Base-by-base conservation (phyloP, 53 echinoderm and acorn worm species). In the Mesocentrotus franciscanus region DNA sequence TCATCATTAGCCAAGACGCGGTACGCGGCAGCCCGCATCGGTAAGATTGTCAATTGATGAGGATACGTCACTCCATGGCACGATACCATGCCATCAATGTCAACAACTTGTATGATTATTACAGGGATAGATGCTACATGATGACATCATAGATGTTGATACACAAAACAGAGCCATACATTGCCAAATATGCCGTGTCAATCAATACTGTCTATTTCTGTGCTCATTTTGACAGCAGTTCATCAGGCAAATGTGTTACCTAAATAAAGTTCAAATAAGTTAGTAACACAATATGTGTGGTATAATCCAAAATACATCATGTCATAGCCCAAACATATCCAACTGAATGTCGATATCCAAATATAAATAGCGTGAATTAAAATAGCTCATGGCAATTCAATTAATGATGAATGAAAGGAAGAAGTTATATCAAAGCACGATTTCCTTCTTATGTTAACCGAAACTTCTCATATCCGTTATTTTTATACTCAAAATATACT, bases 1-100 rank as follows among this genome's bases (percentile, higher is more conserved):
- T 55, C 87, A 87, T 87, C 87, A 87, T 87, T 87, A 87, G 58
- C 56, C 87, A 29, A 56, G 87, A 87, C 58, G 87, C 87, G 87
- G 57, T 11, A n/a, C n/a, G 56, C 56, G 29, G 24, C 58, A 27
- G 29, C 59, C 87, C 58, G 87, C 27, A 87, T 58, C 87, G 56
- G 22, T 11, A 87, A 87, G 87, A 87, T 87, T 87, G 58, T 87
- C 87, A 87, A 87, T 87, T 87, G 87, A 87, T 57, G 87, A 87
- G 87, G 87, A 87, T 87, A 20, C 87, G 87, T 87, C 87, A 59
- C 87, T 87, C 29, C 58, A 27, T 57, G 87, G 22, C 87, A 87
- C 87, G 87, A 87, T 27, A 87, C 56, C 87, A 58, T 9, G 58
- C n/a, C 57, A 87, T 87, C 87, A 87, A 56, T 87, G 87, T 87